These are phyloP conservation scores for Saguinus midas DNA, from an alignment of 2,113 vertebrate species.

Conservation along the genomic window DNA sequence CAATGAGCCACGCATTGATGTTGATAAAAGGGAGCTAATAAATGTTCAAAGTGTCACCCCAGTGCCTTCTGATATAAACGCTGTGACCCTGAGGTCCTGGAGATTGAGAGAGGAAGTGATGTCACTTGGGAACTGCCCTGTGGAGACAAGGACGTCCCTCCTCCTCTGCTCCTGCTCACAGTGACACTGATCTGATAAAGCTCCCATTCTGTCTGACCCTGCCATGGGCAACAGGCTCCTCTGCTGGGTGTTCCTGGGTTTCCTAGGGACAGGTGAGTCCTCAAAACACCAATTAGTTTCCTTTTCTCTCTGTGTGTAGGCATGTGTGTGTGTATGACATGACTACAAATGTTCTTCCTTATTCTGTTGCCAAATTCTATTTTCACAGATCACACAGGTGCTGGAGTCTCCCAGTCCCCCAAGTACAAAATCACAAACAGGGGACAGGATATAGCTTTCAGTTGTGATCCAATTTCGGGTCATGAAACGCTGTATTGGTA, in stretches of 20 bases:
- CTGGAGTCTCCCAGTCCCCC: not conserved
- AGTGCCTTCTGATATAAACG: not conserved
- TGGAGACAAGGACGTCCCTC: accelerated
- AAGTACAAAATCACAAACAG: not conserved
- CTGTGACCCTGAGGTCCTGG: not conserved
- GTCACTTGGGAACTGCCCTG: not conserved
- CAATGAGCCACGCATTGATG: not conserved
- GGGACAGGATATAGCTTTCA: not conserved
- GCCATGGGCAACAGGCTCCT: not conserved
- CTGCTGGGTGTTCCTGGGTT: not conserved
- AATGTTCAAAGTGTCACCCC: not conserved
- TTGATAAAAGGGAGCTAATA: not conserved
- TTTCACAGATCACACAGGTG: too few relatives aligned
- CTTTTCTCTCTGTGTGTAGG: not conserved
- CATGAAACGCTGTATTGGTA: not conserved
- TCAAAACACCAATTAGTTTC: not conserved
- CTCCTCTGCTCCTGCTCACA: not conserved
- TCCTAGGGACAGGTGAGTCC: not conserved
- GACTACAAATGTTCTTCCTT: too few relatives aligned
- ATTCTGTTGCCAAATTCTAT: too few relatives aligned
- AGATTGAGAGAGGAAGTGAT: not conserved
- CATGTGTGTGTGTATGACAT: too few relatives aligned
- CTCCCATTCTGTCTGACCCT: not conserved
- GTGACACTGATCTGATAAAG: not conserved
- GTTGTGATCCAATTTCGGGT: not conserved